Conservation (phyloP, 2,888 invertebrate genomes). For the Celastrina argiolus region DNA sequence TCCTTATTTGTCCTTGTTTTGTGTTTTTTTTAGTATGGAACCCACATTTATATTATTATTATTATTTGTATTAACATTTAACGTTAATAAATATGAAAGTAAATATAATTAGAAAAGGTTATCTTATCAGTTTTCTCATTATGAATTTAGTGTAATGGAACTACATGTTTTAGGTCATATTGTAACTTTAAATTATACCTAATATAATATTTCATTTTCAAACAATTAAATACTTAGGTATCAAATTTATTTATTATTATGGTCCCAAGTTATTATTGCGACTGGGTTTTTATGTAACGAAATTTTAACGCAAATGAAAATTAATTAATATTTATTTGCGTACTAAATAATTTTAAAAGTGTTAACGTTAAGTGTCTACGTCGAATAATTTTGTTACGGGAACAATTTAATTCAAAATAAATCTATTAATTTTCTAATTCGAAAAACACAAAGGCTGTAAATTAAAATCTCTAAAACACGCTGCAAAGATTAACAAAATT, state of each 20-base stretch:
- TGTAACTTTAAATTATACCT: too few species aligned
- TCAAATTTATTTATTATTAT: conserved; percentile 7
- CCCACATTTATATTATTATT: too few species aligned
- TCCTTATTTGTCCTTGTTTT: too few species aligned
- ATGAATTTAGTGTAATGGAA: too few species aligned
- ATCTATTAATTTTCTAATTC: not conserved
- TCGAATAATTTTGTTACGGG: not conserved
- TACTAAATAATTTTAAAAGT: not conserved
- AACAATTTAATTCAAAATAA: not conserved
- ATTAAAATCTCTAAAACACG: not conserved
- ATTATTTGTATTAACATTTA: too few species aligned
- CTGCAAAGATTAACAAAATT: not conserved
- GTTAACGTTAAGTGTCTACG: not conserved
- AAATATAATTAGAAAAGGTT: too few species aligned
- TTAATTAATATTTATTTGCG: not conserved
- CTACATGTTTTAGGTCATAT: too few species aligned
- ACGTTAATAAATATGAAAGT: too few species aligned
- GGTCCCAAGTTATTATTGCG: conserved; percentile 24
- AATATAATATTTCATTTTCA: not conserved
- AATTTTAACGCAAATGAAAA: not conserved
- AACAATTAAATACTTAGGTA: too few species aligned
- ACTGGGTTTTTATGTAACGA: not conserved
- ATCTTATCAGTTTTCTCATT: too few species aligned
- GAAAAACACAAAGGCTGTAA: not conserved
- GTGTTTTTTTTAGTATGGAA: too few species aligned